Conservation (phyloP, 2,888 invertebrate genomes). For the Drosophila tanythrix region DNA sequence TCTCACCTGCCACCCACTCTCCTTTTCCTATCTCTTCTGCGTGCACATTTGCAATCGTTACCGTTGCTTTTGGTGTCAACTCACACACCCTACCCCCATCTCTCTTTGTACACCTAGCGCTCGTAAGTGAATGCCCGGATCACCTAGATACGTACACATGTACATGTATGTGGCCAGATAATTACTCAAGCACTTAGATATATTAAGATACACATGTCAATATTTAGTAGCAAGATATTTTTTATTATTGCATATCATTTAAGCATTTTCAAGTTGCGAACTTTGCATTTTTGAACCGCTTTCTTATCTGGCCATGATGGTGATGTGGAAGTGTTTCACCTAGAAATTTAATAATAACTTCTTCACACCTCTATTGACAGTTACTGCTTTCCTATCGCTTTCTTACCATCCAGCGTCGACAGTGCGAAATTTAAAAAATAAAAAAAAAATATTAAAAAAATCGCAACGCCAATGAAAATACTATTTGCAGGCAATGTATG, state of each 20-base stretch:
- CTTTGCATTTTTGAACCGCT: neutral
- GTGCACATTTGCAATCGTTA: neutral
- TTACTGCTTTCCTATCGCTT: neutral
- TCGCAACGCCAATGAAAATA: neutral
- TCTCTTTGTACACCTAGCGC: neutral
- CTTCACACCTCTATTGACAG: neutral
- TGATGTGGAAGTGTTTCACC: neutral
- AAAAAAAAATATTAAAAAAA: neutral
- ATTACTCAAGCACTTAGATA: neutral
- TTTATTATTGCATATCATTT: neutral
- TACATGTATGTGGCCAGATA: neutral
- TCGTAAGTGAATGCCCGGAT: neutral
- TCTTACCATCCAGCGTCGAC: too few species aligned
- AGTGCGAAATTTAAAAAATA: too few species aligned
- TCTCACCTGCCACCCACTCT: too few species aligned
- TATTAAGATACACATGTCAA: neutral
- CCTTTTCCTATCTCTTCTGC: neutral
- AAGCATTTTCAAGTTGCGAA: neutral
- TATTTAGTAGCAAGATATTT: neutral
- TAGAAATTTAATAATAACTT: neutral
- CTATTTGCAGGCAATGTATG: neutral
- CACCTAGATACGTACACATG: neutral
- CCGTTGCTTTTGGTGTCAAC: conserved; percentile 9
- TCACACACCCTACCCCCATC: neutral
- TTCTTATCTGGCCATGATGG: neutral